phyloP scores from a whole-genome alignment of 30 jellyfish, hydroid and myxozoan genomes.

The Hydra vulgaris region DNA sequence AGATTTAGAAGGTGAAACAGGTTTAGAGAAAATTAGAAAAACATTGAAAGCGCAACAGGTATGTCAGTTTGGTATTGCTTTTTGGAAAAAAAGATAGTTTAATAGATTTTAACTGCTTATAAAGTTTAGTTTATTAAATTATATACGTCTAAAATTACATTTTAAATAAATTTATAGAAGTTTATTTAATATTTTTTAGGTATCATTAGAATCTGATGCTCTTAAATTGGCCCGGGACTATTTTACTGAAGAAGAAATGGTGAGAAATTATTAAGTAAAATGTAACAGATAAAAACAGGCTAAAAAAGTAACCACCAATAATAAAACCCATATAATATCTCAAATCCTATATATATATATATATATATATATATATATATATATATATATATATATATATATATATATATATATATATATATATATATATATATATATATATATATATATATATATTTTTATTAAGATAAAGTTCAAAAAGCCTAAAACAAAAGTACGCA shows the following conservation, averaged over 20 bases:
- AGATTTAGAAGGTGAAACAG: slow-evolving; percentile 53
- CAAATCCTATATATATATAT: no score
- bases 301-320: no score
- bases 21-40: slow-evolving; percentile 47
- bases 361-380: no score
- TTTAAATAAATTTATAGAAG: no score
- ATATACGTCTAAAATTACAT: no score
- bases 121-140: no score
- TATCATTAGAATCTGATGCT: slow-evolving; percentile 43
- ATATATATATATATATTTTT: background rate
- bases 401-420: no score
- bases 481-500: slow-evolving; percentile 60
- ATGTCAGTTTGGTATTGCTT: slow-evolving; percentile 2
- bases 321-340: no score
- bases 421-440: no score
- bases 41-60: slow-evolving; percentile 69
- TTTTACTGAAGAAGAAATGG: slow-evolving; percentile 87
- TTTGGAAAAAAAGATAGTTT: background rate
- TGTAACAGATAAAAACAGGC: no score
- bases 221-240: slow-evolving; percentile 70
- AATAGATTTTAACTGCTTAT: background rate
- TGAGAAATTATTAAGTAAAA: background rate
- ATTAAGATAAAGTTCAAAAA: slow-evolving; percentile 68
- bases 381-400: no score
- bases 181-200: no score